These are phyloP conservation scores for Haliclystus octoradiatus DNA, from an alignment of 30 jellyfish, hydroid and myxozoan species.

Conservation along the genomic window DNA sequence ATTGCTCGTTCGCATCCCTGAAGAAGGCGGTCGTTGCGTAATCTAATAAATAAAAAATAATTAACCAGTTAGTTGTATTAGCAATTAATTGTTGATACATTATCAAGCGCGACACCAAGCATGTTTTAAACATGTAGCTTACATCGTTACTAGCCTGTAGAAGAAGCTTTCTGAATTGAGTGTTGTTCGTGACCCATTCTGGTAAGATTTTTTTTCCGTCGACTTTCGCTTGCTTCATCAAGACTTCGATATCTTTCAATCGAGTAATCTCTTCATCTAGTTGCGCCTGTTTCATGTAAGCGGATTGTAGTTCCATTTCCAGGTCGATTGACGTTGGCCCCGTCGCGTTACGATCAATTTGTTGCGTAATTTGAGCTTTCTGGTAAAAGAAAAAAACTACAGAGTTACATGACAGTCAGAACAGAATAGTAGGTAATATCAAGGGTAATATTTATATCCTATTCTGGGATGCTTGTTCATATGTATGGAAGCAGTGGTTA, in stretches of 20 bases:
- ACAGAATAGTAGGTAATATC: too few relatives aligned
- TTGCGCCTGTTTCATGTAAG: slow-evolving; percentile 79
- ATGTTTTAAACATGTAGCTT: too few relatives aligned
- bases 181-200: slow-evolving; percentile 84
- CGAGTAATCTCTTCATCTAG: slow-evolving; percentile 83
- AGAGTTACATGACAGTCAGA: too few relatives aligned
- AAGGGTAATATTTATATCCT: too few relatives aligned
- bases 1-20: too few relatives aligned
- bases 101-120: too few relatives aligned
- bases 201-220: slow-evolving; percentile 74
- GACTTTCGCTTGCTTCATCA: slow-evolving; percentile 64
- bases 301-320: slow-evolving; percentile 89
- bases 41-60: too few relatives aligned
- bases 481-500: too few relatives aligned
- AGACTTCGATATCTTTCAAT: slow-evolving; percentile 56
- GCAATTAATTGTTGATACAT: too few relatives aligned
- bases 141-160: slow-evolving; percentile 47
- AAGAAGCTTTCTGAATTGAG: slow-evolving; percentile 54
- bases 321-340: slow-evolving; percentile 49
- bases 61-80: too few relatives aligned
- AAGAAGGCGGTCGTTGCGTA: too few relatives aligned
- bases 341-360: neutral
- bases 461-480: too few relatives aligned
- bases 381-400: neutral
- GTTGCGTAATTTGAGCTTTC: neutral